phyloP scores from a whole-genome alignment of 2,888 invertebrate genomes.

The Pemphredon lugubris region DNA sequence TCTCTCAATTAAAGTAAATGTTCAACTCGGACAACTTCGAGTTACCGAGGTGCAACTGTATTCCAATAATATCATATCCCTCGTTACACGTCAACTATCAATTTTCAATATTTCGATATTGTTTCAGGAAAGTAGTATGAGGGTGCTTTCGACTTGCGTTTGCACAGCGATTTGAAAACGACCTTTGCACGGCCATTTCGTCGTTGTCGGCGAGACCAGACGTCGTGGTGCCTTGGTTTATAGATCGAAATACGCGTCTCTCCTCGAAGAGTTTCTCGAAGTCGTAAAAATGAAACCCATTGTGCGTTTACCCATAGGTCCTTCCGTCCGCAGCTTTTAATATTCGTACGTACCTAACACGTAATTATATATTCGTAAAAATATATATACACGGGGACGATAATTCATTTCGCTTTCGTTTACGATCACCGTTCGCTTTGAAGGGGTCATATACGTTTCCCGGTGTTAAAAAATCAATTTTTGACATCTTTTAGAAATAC shows the following conservation, averaged over 20 bases:
- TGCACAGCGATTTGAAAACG: background rate
- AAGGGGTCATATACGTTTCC: background rate
- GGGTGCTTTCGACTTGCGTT: too few relatives aligned
- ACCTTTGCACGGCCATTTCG: background rate
- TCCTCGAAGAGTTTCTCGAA: background rate
- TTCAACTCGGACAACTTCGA: too few relatives aligned
- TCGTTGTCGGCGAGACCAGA: background rate
- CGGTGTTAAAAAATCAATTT: too few relatives aligned
- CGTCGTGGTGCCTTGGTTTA: background rate
- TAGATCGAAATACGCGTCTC: conserved; percentile 1
- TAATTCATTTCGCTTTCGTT: background rate
- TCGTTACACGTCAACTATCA: too few relatives aligned
- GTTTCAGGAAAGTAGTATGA: too few relatives aligned
- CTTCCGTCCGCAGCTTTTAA: too few relatives aligned
- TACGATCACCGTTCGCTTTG: background rate
- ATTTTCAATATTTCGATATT: too few relatives aligned
- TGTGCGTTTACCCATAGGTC: background rate
- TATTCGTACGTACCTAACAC: too few relatives aligned
- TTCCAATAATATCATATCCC: too few relatives aligned
- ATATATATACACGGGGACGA: background rate
- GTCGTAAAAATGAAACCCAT: background rate
- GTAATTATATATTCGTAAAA: background rate
- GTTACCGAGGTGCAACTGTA: too few relatives aligned
- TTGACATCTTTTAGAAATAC: too few relatives aligned
- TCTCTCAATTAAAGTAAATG: too few relatives aligned